A percentile compares a stretch with the other conserved stretches of the same genome.
Conservation (phyloP, 2,113 vertebrate genomes). For the Otocyon megalotis region DNA sequence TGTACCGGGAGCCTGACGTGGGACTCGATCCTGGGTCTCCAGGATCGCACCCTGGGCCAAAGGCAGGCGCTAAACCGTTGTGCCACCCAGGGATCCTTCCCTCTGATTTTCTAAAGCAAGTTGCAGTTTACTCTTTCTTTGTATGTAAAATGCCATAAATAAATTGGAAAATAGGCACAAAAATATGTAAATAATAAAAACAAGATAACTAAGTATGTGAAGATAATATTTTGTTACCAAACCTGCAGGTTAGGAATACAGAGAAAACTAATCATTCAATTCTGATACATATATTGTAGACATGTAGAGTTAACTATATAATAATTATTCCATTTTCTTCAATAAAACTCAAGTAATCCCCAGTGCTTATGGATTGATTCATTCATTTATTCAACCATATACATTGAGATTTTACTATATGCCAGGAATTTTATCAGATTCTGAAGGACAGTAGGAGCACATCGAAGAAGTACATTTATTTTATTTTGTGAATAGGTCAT, state of each 20-base stretch:
- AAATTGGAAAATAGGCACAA: not conserved
- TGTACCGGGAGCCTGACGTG: no score
- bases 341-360: not conserved
- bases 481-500: slow-evolving; percentile 4
- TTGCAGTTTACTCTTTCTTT: not conserved
- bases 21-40: no score
- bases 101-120: not conserved
- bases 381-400: not conserved
- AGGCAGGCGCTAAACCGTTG: no score
- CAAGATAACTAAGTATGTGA: not conserved
- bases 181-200: not conserved
- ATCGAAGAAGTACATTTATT: not conserved
- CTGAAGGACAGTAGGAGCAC: not conserved
- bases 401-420: not conserved
- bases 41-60: no score
- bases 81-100: no score
- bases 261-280: not conserved
- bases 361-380: not conserved
- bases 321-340: not conserved
- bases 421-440: not conserved
- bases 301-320: not conserved
- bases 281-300: not conserved
- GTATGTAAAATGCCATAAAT: not conserved
- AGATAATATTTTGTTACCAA: not conserved
- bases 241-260: not conserved